A percentile compares a stretch with the other conserved stretches of the same genome.
These are phyloP conservation scores for Drosophila anomalata DNA, from an alignment of 2,888 invertebrate species.

Conservation along the genomic window DNA sequence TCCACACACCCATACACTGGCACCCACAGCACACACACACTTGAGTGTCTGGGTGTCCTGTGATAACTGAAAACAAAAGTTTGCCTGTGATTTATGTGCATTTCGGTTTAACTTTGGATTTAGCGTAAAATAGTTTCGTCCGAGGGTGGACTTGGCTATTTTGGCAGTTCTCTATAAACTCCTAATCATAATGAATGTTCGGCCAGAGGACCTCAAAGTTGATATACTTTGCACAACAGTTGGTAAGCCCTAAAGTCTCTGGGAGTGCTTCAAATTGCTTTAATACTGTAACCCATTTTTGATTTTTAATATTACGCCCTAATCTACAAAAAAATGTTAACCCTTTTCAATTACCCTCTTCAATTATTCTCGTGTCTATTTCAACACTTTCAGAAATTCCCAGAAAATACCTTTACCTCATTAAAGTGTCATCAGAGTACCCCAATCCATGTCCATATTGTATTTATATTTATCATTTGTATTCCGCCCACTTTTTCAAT, in stretches of 20 bases:
- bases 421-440: constrained; percentile 50
- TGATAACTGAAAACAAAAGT: constrained; percentile 76
- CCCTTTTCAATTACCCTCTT: background rate
- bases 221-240: constrained; percentile 9
- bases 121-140: constrained; percentile 69
- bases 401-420: constrained; percentile 29
- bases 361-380: constrained; percentile 12
- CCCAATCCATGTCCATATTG: constrained; percentile 10
- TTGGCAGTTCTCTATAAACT: constrained; percentile 62
- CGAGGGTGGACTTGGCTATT: background rate
- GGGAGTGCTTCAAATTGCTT: background rate
- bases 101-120: constrained; percentile 72
- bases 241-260: background rate
- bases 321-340: background rate
- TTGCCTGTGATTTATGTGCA: constrained; percentile 73
- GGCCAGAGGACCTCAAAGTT: constrained; percentile 26
- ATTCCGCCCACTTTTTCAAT: constrained; percentile 21
- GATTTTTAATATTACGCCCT: background rate
- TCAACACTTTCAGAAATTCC: constrained; percentile 3
- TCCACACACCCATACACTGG: constrained; percentile 26
- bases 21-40: background rate
- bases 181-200: constrained; percentile 72
- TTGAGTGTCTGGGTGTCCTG: constrained; percentile 53
- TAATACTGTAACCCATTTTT: background rate
- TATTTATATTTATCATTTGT: constrained; percentile 51